These are phyloP conservation scores for Cyphomyrmex costatus DNA, from an alignment of 1,140 invertebrate genomes.

Conservation along the genomic window DNA sequence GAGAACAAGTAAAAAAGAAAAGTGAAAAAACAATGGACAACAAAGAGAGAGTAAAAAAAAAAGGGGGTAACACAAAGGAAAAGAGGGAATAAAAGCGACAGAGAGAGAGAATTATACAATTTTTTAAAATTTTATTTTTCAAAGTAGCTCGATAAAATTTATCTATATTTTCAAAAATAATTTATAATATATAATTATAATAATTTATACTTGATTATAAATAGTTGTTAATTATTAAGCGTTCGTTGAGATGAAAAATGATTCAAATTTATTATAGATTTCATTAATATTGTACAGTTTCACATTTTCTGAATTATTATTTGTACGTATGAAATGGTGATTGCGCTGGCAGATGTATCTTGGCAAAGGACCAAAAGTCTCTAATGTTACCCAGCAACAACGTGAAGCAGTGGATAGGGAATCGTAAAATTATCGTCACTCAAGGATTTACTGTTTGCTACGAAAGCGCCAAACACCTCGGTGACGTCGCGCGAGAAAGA, in stretches of 20 bases:
- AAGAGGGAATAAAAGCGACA: neutral
- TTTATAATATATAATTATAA: too few relatives aligned
- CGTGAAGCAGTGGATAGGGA: conserved; percentile 66
- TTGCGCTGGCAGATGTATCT: conserved; percentile 79
- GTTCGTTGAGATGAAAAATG: neutral
- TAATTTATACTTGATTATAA: neutral
- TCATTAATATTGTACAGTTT: neutral
- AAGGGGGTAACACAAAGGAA: neutral
- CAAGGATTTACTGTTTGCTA: conserved; percentile 70
- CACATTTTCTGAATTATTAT: neutral
- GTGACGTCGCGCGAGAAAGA: conserved; percentile 20
- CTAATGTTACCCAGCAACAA: conserved; percentile 81
- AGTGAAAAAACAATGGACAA: neutral
- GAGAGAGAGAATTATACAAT: neutral
- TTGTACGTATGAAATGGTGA: conserved; percentile 39
- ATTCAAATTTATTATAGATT: conserved; percentile 17
- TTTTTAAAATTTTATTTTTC: neutral
- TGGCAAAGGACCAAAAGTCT: conserved; percentile 81
- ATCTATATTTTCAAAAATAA: neutral
- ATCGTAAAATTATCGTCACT: conserved; percentile 80
- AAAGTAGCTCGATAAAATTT: neutral
- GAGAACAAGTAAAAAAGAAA: neutral
- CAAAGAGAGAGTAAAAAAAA: neutral
- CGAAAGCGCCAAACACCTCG: conserved; percentile 47
- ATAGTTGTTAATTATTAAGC: neutral